Percentiles rank a stretch among this genome's conserved stretches.
phyloP scores from a whole-genome alignment of 1,140 invertebrate genomes.

The Zophobas atratus region DNA sequence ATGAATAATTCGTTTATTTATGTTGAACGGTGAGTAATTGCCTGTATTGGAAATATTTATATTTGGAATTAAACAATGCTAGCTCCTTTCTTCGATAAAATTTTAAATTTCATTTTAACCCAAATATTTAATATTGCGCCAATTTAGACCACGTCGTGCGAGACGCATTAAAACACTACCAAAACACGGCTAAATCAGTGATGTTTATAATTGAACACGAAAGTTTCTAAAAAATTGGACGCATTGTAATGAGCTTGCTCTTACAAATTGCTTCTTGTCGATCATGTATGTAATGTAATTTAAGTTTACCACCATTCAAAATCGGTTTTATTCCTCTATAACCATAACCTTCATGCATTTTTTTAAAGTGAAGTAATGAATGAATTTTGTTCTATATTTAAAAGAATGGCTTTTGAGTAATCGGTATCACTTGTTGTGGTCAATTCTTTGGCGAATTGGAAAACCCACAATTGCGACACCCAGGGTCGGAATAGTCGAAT shows the following conservation, averaged over 20 bases:
- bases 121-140: not conserved
- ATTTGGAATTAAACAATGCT: not conserved
- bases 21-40: slow-evolving; percentile 14
- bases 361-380: slow-evolving; percentile 16
- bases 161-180: not conserved
- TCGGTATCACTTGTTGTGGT: not conserved
- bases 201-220: not conserved
- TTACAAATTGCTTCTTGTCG: slow-evolving; percentile 13
- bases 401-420: not conserved
- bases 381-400: not conserved
- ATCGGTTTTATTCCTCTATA: slow-evolving; percentile 7
- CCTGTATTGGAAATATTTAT: slow-evolving; percentile 7
- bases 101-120: not conserved
- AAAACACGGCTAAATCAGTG: not conserved
- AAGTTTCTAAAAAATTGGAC: not conserved
- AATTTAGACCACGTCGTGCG: slow-evolving; percentile 4
- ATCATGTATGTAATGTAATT: slow-evolving; percentile 20
- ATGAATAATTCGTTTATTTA: slow-evolving; percentile 31
- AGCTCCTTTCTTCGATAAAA: no score
- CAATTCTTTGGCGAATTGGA: not conserved
- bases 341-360: slow-evolving; percentile 23
- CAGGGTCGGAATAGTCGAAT: not conserved
- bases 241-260: not conserved
- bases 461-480: not conserved
- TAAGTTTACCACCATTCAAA: not conserved